Conservation (phyloP, 2,113 vertebrate genomes). For the Poeciliopsis retropinna region DNA sequence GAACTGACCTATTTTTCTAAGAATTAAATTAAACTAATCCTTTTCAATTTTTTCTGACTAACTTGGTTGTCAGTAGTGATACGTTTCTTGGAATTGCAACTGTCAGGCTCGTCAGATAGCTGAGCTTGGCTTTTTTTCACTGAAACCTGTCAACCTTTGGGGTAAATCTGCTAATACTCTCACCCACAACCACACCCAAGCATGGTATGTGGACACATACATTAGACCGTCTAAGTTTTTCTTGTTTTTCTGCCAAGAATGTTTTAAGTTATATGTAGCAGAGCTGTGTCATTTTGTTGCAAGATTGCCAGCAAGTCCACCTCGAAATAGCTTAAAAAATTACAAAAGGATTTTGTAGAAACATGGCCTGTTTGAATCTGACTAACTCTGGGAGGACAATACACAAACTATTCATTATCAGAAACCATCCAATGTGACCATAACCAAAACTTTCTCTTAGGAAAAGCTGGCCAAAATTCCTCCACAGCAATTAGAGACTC, state of each 20-base stretch:
- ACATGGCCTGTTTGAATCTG: too few species aligned
- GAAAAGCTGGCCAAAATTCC: too few species aligned
- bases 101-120: conserved; percentile 51
- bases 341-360: too few species aligned
- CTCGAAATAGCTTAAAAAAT: too few species aligned
- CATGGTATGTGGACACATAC: background rate
- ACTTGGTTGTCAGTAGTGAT: conserved; percentile 35
- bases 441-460: too few species aligned
- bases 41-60: background rate
- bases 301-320: background rate
- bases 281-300: background rate
- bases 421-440: too few species aligned
- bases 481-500: too few species aligned
- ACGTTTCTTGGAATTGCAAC: conserved; percentile 40
- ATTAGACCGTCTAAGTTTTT: background rate
- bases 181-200: background rate
- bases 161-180: conserved; percentile 29
- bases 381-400: too few species aligned
- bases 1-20: too few species aligned
- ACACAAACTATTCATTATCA: too few species aligned
- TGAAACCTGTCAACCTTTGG: conserved; percentile 38
- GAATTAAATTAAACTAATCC: too few species aligned
- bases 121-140: conserved; percentile 40
- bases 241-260: background rate
- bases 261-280: background rate